Evolutionary conservation across 2,113 vertebrate genomes (phyloP).

Genomic region (Mastomys coucha): DNA sequence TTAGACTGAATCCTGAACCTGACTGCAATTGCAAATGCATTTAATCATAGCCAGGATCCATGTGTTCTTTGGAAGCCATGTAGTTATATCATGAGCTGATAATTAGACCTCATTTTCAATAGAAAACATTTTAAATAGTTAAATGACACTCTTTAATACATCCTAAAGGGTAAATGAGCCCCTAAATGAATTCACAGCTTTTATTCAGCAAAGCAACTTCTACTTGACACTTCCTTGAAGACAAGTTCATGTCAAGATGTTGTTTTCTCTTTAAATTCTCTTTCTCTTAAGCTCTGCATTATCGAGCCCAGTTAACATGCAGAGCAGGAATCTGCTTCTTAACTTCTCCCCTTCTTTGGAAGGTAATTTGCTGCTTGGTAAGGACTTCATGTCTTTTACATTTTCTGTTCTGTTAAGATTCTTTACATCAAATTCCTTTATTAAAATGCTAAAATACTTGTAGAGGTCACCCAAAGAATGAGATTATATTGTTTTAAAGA

Average conservation of each 20-base stretch:
- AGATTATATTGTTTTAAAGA: conserved; percentile 60
- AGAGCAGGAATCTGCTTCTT: conserved; percentile 71
- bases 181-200: conserved; percentile 67
- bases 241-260: conserved; percentile 83
- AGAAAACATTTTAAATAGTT: conserved; percentile 86
- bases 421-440: conserved; percentile 61
- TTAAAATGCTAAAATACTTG: conserved; percentile 27
- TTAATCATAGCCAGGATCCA: conserved; percentile 75
- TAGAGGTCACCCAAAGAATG: conserved; percentile 37
- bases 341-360: conserved; percentile 59
- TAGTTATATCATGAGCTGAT: conserved; percentile 77
- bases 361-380: conserved; percentile 63
- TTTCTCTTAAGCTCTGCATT: conserved; percentile 75
- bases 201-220: conserved; percentile 73
- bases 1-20: conserved; percentile 66
- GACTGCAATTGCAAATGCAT: conserved; percentile 78
- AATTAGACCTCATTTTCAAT: conserved; percentile 81
- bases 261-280: conserved; percentile 80
- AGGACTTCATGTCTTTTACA: conserved; percentile 63
- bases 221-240: conserved; percentile 82
- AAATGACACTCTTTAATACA: conserved; percentile 84
- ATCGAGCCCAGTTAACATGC: conserved; percentile 82
- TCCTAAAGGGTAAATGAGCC: conserved; percentile 78
- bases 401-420: conserved; percentile 59
- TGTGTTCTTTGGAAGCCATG: conserved; percentile 71